These are phyloP conservation scores for Bucorvus abyssinicus DNA, from an alignment of 2,797 vertebrate genomes.

Conservation along the genomic window DNA sequence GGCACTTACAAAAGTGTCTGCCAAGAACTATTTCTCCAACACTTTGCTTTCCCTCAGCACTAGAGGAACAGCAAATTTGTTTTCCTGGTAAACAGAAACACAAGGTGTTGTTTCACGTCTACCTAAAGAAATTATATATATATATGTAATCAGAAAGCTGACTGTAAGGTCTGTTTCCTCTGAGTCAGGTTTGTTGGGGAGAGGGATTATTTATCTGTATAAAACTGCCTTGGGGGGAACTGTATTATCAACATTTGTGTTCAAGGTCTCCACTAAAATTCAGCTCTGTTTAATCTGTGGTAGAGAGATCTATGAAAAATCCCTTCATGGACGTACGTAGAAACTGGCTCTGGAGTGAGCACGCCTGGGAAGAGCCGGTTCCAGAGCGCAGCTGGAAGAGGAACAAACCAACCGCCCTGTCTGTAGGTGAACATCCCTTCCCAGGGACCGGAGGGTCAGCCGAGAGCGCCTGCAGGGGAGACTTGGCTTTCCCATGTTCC, in stretches of 20 bases:
- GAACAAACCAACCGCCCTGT: not conserved
- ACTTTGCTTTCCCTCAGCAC: not conserved
- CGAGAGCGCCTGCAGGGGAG: not conserved
- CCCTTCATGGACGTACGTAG: fast-evolving
- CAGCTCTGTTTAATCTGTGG: not conserved
- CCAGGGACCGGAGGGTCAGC: not conserved
- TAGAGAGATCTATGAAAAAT: not conserved
- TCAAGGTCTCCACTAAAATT: not conserved
- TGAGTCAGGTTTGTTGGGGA: not conserved
- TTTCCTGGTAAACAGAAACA: not conserved
- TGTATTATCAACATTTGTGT: not conserved
- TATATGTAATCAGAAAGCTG: not conserved
- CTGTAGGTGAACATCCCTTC: not conserved
- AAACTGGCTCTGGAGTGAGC: not conserved
- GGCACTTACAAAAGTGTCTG: not conserved
- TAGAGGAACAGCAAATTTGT: not conserved
- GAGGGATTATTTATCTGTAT: not conserved
- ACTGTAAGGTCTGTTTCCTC: not conserved
- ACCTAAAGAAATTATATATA: not conserved
- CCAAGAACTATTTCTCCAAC: not conserved
- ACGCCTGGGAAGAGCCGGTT: not conserved
- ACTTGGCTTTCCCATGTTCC: no score
- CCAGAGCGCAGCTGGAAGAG: not conserved
- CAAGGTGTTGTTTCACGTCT: not conserved
- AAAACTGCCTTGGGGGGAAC: not conserved